phyloP scores from a whole-genome alignment of 2,797 vertebrate genomes.

The Notolepis coatsorum region DNA sequence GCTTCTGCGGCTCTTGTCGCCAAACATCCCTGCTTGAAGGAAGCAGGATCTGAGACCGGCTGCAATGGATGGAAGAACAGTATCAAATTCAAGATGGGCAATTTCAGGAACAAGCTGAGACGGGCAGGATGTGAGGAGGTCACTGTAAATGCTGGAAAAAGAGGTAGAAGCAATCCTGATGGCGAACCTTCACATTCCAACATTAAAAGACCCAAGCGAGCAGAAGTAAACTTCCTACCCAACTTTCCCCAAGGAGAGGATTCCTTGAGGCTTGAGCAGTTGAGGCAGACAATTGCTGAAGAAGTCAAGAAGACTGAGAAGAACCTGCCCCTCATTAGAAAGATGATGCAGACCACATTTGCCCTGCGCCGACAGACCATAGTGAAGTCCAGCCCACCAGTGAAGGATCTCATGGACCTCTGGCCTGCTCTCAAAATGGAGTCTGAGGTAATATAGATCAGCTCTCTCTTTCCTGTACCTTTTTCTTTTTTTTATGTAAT shows the following conservation, averaged over 20 bases:
- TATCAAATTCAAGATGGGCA: conserved; percentile 52
- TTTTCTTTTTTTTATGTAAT: too few species aligned
- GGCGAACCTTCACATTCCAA: conserved; percentile 33
- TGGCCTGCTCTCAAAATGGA: conserved; percentile 18
- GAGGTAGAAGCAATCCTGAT: conserved; percentile 28
- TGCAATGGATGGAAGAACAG: conserved; percentile 53
- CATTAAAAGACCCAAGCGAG: conserved; percentile 35
- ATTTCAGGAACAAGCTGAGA: conserved; percentile 48
- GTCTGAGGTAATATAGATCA: conserved; percentile 25
- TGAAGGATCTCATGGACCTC: conserved; percentile 31
- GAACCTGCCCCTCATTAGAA: conserved; percentile 18
- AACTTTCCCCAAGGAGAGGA: conserved; percentile 34
- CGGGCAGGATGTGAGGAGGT: conserved; percentile 42
- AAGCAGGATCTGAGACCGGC: conserved; percentile 33
- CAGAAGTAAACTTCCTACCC: conserved; percentile 37
- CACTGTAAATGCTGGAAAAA: conserved; percentile 48
- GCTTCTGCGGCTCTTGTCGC: conserved; percentile 29
- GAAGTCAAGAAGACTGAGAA: conserved; percentile 36
- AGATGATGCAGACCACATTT: conserved; percentile 36
- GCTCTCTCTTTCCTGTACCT: background rate
- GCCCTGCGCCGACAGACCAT: conserved; percentile 26
- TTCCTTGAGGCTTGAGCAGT: conserved; percentile 11
- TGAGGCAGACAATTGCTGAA: conserved; percentile 24
- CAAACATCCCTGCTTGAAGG: conserved; percentile 40
- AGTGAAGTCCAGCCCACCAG: conserved; percentile 17